phyloP scores from a whole-genome alignment of 2,113 vertebrate species.

The Sturnira hondurensis region DNA sequence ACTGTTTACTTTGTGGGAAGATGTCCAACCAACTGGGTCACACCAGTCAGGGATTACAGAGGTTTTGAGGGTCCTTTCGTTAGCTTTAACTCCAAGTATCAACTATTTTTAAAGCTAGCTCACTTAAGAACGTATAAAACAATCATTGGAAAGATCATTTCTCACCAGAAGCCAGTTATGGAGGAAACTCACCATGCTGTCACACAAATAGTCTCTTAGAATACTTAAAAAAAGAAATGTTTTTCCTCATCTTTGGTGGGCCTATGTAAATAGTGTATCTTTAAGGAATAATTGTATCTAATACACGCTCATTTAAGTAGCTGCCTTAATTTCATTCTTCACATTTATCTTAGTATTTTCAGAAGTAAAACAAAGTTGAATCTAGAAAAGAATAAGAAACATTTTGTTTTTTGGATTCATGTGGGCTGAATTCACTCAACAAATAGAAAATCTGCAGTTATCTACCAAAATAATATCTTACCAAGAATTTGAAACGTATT shows the following conservation, averaged over 20 bases:
- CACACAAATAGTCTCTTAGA: neutral
- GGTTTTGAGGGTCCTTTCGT: neutral
- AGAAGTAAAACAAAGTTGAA: neutral
- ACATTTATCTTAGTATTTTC: neutral
- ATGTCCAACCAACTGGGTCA: no score
- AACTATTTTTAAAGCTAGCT: neutral
- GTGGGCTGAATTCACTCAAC: conserved; percentile 79
- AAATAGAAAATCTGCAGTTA: conserved; percentile 78
- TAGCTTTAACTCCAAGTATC: neutral
- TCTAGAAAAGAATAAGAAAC: neutral
- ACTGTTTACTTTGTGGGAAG: no score
- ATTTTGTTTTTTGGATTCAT: conserved; percentile 43
- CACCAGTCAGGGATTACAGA: no score
- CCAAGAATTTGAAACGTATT: conserved; percentile 76
- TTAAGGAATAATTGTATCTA: conserved; percentile 19
- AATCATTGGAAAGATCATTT: neutral
- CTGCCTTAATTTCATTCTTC: neutral
- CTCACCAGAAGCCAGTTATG: neutral
- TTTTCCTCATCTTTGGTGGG: neutral
- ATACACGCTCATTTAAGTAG: neutral
- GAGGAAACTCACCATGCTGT: neutral
- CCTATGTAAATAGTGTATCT: neutral
- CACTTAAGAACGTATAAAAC: neutral
- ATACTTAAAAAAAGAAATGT: neutral
- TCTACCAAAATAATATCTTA: conserved; percentile 81